Evolutionary conservation across 2,888 invertebrate genomes (phyloP).

Genomic region (Adineta ricciae): DNA sequence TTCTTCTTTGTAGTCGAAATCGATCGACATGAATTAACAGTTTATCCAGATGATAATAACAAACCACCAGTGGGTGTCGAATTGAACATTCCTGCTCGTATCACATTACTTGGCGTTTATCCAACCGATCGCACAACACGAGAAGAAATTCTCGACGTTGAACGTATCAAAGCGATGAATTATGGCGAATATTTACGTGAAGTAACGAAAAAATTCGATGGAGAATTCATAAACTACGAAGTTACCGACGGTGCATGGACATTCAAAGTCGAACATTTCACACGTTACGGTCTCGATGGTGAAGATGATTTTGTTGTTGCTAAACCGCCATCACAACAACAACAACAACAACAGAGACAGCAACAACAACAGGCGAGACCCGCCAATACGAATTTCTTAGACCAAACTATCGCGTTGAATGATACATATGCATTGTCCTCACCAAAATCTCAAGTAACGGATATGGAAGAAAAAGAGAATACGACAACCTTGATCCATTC

Average conservation of each 20-base stretch:
- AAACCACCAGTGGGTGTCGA: constrained; percentile 80
- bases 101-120: constrained; percentile 83
- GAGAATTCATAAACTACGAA: constrained; percentile 82
- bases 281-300: constrained; percentile 32
- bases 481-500: not conserved
- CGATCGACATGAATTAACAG: constrained; percentile 80
- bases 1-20: constrained; percentile 64
- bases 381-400: not conserved
- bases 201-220: constrained; percentile 73
- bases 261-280: constrained; percentile 60
- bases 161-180: constrained; percentile 67
- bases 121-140: constrained; percentile 74
- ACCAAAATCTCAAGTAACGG: not conserved
- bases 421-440: not conserved
- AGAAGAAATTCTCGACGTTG: constrained; percentile 64
- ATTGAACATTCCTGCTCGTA: constrained; percentile 74
- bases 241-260: constrained; percentile 95
- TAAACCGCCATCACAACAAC: not conserved
- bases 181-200: constrained; percentile 74
- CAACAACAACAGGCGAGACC: not conserved
- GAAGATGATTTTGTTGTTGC: constrained; percentile 22
- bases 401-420: constrained; percentile 1
- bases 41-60: constrained; percentile 78
- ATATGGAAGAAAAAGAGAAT: constrained; percentile 1
- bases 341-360: not conserved